Percentiles rank a stretch among this genome's conserved stretches.
Evolutionary conservation across 2,888 invertebrate genomes (phyloP).

Genomic region (Alsophila aescularia): DNA sequence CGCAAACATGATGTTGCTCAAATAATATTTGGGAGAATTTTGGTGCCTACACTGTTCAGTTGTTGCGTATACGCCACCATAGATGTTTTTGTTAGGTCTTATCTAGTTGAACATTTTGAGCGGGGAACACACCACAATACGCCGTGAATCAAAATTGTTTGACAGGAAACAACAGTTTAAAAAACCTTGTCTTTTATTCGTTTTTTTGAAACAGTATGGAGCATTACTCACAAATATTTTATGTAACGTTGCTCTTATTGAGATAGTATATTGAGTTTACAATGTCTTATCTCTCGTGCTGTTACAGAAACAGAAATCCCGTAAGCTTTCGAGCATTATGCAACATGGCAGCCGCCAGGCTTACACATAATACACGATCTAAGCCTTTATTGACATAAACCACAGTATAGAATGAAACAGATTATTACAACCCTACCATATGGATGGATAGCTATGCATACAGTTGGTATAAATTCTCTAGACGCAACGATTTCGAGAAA

Average conservation of each 20-base stretch:
- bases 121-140: too few species aligned
- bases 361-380: constrained; percentile 10
- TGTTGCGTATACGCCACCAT: too few species aligned
- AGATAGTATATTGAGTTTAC: background rate
- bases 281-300: background rate
- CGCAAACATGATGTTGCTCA: too few species aligned
- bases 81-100: too few species aligned
- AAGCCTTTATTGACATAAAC: constrained; percentile 15
- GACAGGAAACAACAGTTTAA: too few species aligned
- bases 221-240: background rate
- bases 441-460: constrained; percentile 7
- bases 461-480: constrained; percentile 7
- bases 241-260: background rate
- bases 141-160: too few species aligned
- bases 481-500: constrained; percentile 28
- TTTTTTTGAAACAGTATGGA: too few species aligned
- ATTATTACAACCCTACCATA: constrained; percentile 17
- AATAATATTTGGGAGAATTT: too few species aligned
- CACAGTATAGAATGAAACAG: constrained; percentile 10
- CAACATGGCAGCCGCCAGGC: constrained; percentile 6
- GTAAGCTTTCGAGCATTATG: constrained; percentile 8
- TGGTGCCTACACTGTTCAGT: too few species aligned
- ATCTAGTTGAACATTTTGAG: too few species aligned
- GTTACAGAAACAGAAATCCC: constrained; percentile 8
- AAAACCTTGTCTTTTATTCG: too few species aligned